These are phyloP conservation scores for Megaceryle alcyon DNA, from an alignment of 2,797 vertebrate genomes.

Conservation along the genomic window DNA sequence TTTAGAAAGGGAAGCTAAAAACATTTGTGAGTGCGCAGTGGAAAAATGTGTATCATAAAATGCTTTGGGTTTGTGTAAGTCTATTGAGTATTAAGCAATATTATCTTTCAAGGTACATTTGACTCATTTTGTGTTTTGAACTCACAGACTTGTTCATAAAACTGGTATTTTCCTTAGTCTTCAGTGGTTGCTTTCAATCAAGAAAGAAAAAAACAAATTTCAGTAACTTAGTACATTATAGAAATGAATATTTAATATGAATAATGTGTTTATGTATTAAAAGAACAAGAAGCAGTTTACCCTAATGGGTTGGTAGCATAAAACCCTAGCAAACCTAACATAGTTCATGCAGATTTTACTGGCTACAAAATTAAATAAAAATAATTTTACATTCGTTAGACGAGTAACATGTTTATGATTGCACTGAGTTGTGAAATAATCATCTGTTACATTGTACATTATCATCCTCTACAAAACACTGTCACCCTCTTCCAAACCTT, in stretches of 20 bases:
- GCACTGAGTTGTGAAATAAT: not conserved
- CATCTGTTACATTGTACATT: not conserved
- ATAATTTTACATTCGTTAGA: constrained; percentile 1
- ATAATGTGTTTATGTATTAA: not conserved
- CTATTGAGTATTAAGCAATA: not conserved
- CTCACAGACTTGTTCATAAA: not conserved
- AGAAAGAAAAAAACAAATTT: not conserved
- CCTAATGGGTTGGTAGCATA: not conserved
- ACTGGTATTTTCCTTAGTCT: not conserved
- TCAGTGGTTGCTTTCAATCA: not conserved
- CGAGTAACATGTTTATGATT: not conserved
- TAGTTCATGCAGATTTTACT: not conserved
- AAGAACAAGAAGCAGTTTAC: not conserved
- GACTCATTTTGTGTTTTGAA: not conserved
- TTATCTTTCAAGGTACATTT: not conserved
- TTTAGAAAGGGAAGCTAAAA: not conserved
- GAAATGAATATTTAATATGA: not conserved
- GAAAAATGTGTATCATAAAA: not conserved
- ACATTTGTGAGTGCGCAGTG: not conserved
- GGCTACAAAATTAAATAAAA: not conserved
- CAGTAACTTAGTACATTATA: not conserved
- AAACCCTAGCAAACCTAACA: not conserved
- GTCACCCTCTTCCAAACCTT: not conserved
- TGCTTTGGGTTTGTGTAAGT: not conserved
- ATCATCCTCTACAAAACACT: not conserved